phyloP scores from a whole-genome alignment of 1,140 invertebrate species.

The Hirudo medicinalis region DNA sequence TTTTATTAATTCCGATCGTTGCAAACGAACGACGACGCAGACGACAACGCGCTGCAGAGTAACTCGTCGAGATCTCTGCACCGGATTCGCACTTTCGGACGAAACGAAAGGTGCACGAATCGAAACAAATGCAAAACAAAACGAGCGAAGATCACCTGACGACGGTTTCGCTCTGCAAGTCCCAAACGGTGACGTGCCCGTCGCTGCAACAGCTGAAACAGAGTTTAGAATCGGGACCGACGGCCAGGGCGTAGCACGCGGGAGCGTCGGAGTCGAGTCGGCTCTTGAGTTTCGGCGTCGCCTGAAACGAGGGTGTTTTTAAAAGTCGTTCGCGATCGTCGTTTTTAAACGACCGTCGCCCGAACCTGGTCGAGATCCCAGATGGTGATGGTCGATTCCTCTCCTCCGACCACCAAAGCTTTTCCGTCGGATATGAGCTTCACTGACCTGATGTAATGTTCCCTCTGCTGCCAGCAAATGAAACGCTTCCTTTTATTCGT shows the following conservation, averaged over 20 bases:
- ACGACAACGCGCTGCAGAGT: background rate
- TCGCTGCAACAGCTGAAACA: constrained; percentile 92
- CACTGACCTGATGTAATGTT: constrained; percentile 92
- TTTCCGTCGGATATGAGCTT: constrained; percentile 89
- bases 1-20: no score
- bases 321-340: no score
- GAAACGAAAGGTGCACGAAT: no score
- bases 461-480: constrained; percentile 48
- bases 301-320: no score
- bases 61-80: no score
- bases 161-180: constrained; percentile 77
- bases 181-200: constrained; percentile 92
- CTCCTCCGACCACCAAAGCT: constrained; percentile 89
- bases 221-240: constrained; percentile 87
- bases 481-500: no score
- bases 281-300: constrained; percentile 57
- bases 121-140: background rate
- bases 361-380: constrained; percentile 70
- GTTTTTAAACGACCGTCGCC: background rate
- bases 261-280: constrained; percentile 87
- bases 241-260: constrained; percentile 93
- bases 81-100: background rate
- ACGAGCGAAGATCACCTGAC: constrained; percentile 44
- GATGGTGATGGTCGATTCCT: constrained; percentile 85
- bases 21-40: background rate